These are phyloP conservation scores for Andrena cerasifolii DNA, from an alignment of 1,140 invertebrate species.

Conservation along the genomic window DNA sequence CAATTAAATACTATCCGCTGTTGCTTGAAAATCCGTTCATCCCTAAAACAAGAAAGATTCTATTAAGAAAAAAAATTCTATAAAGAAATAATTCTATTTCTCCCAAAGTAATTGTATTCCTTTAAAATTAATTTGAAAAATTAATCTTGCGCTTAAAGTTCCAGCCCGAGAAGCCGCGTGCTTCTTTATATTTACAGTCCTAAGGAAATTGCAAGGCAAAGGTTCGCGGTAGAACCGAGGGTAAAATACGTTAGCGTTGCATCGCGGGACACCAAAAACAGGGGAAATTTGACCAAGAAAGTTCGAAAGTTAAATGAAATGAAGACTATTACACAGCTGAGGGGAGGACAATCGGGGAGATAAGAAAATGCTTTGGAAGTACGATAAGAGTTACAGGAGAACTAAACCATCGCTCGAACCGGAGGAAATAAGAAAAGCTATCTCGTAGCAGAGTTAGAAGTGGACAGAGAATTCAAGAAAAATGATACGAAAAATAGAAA, in stretches of 20 bases:
- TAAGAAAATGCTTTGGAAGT: neutral
- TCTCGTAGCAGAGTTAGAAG: neutral
- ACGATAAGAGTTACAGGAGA: neutral
- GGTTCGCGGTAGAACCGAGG: neutral
- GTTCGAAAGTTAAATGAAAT: constrained; percentile 2
- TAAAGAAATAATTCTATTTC: too few species aligned
- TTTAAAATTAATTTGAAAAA: too few species aligned
- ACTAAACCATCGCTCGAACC: neutral
- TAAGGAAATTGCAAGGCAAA: neutral
- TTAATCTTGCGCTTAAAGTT: too few species aligned
- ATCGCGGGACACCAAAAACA: neutral
- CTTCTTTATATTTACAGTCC: too few species aligned
- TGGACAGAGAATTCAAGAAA: too few species aligned
- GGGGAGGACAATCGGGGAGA: neutral
- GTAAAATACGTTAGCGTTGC: neutral
- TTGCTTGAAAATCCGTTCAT: too few species aligned
- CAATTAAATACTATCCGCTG: too few species aligned
- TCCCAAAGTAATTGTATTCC: too few species aligned
- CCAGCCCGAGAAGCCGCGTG: too few species aligned
- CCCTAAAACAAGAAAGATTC: too few species aligned
- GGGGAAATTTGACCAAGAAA: neutral
- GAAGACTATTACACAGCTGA: neutral
- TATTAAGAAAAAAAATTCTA: too few species aligned
- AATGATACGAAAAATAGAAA: neutral
- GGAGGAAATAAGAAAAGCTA: neutral